These are phyloP conservation scores for Anhinga anhinga DNA, from an alignment of 2,113 vertebrate genomes.

Conservation along the genomic window DNA sequence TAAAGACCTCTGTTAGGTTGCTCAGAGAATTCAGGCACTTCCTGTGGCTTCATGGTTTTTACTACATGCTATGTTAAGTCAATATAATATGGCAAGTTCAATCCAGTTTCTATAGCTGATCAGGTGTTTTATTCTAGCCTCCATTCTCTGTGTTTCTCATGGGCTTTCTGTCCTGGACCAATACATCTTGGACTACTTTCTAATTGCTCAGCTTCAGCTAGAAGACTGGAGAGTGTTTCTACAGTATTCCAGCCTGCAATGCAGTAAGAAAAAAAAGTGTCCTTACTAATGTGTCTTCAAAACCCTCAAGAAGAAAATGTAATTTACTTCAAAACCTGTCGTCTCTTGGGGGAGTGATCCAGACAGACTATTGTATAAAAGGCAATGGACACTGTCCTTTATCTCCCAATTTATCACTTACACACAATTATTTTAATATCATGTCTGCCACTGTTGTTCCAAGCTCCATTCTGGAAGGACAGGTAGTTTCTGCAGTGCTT, in stretches of 20 bases:
- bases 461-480: neutral
- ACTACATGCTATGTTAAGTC: neutral
- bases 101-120: neutral
- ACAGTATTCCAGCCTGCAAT: neutral
- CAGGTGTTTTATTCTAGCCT: neutral
- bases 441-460: neutral
- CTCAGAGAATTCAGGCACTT: neutral
- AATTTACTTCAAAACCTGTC: neutral
- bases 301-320: neutral
- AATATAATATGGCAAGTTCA: neutral
- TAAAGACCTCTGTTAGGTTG: neutral
- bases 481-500: neutral
- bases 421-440: neutral
- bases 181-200: neutral
- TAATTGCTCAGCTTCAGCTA: neutral
- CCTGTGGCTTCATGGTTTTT: neutral
- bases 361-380: neutral
- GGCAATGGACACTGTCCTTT: neutral
- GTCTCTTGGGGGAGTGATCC: neutral
- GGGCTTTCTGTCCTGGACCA: neutral
- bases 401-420: neutral
- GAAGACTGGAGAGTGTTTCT: neutral
- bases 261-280: neutral
- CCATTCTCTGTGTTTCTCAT: neutral
- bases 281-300: neutral